phyloP scores from a whole-genome alignment of 2,888 invertebrate species.

The Apamea anceps region DNA sequence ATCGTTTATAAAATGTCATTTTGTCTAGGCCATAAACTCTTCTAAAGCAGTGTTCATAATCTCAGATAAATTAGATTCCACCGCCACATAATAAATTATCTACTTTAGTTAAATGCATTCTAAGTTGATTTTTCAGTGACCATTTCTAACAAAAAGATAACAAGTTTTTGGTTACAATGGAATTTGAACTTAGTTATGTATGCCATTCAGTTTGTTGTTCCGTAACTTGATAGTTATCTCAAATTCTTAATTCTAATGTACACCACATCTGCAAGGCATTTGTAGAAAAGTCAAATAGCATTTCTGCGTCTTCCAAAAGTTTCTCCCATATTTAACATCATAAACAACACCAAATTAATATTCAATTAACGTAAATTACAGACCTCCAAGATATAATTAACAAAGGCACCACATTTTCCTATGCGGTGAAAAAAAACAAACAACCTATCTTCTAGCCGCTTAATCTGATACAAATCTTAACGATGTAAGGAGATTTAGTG shows the following conservation, averaged over 20 bases:
- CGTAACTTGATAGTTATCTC: too few species aligned
- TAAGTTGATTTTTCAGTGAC: background rate
- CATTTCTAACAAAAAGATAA: too few species aligned
- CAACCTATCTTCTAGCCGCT: slow-evolving; percentile 40
- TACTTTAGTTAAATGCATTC: background rate
- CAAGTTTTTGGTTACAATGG: too few species aligned
- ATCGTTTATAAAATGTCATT: background rate
- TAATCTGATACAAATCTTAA: slow-evolving; percentile 54
- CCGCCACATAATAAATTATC: background rate
- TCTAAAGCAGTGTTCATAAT: background rate
- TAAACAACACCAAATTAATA: slow-evolving; percentile 45
- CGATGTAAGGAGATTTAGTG: slow-evolving; percentile 72
- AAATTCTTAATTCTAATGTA: too few species aligned
- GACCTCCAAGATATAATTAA: slow-evolving; percentile 25
- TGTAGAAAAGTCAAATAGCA: background rate
- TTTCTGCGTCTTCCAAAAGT: slow-evolving; percentile 1
- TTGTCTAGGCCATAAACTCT: background rate
- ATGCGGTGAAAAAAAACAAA: slow-evolving; percentile 55
- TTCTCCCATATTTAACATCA: background rate
- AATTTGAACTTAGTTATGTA: too few species aligned
- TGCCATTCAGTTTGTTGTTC: too few species aligned
- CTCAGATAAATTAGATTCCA: background rate
- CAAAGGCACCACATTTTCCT: slow-evolving; percentile 15
- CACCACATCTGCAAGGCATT: background rate
- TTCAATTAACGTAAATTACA: slow-evolving; percentile 55